These are phyloP conservation scores for Pica pica DNA, from an alignment of 2,113 vertebrate genomes.

Conservation along the genomic window DNA sequence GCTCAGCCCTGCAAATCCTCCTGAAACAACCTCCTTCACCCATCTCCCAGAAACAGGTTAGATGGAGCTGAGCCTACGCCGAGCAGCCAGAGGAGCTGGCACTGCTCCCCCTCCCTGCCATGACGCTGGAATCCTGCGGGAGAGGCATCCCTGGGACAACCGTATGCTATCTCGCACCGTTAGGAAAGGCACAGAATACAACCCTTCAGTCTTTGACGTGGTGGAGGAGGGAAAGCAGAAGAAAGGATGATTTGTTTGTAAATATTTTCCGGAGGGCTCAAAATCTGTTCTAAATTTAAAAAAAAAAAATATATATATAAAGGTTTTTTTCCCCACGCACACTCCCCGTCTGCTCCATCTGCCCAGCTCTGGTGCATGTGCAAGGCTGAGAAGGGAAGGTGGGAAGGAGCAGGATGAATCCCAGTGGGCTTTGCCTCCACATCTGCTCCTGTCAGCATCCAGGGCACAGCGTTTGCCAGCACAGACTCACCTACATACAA, in stretches of 20 bases:
- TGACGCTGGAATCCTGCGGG: fast-evolving
- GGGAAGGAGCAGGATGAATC: background rate
- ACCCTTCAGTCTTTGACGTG: slow-evolving; percentile 10
- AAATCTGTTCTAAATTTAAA: slow-evolving; percentile 15
- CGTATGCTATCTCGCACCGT: background rate
- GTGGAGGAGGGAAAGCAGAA: slow-evolving; percentile 52
- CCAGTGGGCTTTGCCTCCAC: background rate
- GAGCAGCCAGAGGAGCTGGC: background rate
- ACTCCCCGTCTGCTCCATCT: background rate
- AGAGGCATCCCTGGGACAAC: background rate
- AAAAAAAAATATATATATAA: background rate
- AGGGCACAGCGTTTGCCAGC: background rate
- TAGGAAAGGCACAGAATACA: slow-evolving; percentile 4
- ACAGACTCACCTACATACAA: background rate
- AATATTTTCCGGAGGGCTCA: slow-evolving; percentile 38
- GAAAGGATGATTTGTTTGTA: slow-evolving; percentile 28
- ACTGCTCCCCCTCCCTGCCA: fast-evolving
- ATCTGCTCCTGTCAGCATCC: background rate
- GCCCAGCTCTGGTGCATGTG: background rate
- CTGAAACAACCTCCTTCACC: background rate
- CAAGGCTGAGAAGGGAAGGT: background rate
- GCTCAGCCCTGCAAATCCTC: background rate
- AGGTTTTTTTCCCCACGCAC: background rate
- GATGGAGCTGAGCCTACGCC: fast-evolving
- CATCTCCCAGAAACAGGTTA: background rate